A percentile compares a stretch with the other conserved stretches of the same genome.
These are phyloP conservation scores for Ispidina picta DNA, from an alignment of 2,797 vertebrate genomes.

Conservation along the genomic window DNA sequence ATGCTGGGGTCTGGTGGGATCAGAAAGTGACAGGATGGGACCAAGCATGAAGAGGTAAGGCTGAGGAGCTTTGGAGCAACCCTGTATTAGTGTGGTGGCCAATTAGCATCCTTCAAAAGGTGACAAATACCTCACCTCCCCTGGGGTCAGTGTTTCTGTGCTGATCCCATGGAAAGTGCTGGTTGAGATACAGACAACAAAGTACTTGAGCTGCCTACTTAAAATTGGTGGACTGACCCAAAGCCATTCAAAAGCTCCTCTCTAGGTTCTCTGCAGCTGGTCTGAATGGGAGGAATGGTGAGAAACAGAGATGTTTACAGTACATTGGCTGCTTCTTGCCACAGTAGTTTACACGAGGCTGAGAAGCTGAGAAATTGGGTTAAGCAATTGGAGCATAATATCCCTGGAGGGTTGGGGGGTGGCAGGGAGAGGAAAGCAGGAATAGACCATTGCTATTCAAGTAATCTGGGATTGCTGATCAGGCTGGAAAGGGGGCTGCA, in stretches of 20 bases:
- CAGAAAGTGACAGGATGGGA: background rate
- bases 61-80: background rate
- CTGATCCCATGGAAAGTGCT: background rate
- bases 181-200: background rate
- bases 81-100: background rate
- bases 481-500: background rate
- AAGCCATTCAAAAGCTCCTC: background rate
- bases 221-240: background rate
- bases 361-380: constrained; percentile 35
- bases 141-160: background rate
- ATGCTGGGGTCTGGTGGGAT: background rate
- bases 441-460: background rate
- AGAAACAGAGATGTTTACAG: background rate
- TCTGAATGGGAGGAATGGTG: background rate
- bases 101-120: background rate
- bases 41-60: background rate
- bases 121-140: background rate
- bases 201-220: background rate
- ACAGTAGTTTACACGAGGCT: constrained; percentile 39
- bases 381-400: constrained; percentile 46
- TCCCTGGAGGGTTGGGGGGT: background rate
- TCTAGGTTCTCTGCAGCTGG: background rate
- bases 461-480: background rate
- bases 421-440: background rate
- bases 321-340: background rate